Percentiles rank a stretch among this genome's conserved stretches.
These are phyloP conservation scores for Tapirus indicus DNA, from an alignment of 2,797 vertebrate species.

Conservation along the genomic window DNA sequence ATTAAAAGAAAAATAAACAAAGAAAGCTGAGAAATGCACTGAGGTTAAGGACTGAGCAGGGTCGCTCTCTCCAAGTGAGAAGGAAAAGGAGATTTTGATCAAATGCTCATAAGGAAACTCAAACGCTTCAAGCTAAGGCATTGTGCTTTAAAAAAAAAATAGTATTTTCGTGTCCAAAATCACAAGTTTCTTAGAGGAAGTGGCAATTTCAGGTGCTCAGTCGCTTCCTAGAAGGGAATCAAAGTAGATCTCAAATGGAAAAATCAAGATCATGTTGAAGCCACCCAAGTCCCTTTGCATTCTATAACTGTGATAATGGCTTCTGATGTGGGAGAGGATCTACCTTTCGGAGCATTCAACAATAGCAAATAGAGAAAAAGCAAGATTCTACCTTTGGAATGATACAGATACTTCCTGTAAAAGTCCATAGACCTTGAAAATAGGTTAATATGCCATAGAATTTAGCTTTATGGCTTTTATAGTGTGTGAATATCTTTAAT, in stretches of 20 bases:
- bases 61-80: not conserved
- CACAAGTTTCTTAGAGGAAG: not conserved
- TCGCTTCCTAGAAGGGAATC: not conserved
- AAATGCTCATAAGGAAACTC: not conserved
- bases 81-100: not conserved
- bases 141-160: not conserved
- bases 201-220: not conserved
- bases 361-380: not conserved
- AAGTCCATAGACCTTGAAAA: not conserved
- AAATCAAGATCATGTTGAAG: not conserved
- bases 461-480: slow-evolving; percentile 29
- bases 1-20: not conserved
- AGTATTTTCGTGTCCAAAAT: not conserved
- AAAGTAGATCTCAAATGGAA: not conserved
- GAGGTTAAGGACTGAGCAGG: not conserved
- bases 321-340: not conserved
- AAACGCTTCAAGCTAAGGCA: not conserved
- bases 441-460: not conserved
- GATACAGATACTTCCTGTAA: not conserved
- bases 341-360: not conserved
- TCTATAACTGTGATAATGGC: not conserved
- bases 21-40: not conserved
- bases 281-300: not conserved
- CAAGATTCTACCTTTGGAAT: not conserved
- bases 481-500: not conserved